Conservation (phyloP, 1,140 invertebrate species). For the Oscheius sp. region DNA sequence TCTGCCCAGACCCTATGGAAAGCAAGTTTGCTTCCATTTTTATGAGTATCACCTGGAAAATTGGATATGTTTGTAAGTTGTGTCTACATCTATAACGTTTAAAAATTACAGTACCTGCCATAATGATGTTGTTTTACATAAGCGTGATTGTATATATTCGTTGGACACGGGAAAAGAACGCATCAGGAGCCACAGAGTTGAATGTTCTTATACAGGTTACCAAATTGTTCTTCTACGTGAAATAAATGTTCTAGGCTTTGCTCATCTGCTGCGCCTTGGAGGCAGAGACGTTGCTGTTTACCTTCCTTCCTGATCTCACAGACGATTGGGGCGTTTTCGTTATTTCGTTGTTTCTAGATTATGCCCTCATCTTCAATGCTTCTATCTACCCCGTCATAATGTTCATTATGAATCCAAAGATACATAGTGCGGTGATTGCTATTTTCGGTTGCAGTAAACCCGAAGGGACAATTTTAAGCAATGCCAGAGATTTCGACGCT, state of each 20-base stretch:
- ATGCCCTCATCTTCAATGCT: constrained; percentile 14
- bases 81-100: background rate
- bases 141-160: constrained; percentile 12
- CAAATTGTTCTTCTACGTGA: background rate
- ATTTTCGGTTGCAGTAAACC: background rate
- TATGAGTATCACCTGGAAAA: constrained; percentile 16
- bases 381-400: constrained; percentile 18
- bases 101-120: background rate
- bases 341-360: constrained; percentile 14
- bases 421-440: constrained; percentile 7
- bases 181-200: background rate
- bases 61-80: constrained; percentile 5
- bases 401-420: constrained; percentile 14
- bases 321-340: constrained; percentile 12
- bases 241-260: constrained; percentile 9
- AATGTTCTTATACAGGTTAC: background rate
- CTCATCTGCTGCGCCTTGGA: constrained; percentile 27
- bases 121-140: constrained; percentile 27
- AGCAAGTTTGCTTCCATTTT: background rate
- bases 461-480: constrained; percentile 4
- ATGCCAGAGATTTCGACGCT: constrained; percentile 23
- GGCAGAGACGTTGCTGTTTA: constrained; percentile 19
- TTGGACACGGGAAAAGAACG: background rate
- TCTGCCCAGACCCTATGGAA: background rate
- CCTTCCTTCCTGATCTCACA: constrained; percentile 2